Base-by-base conservation (phyloP, 2,113 vertebrate species). In the Lipotes vexillifer region DNA sequence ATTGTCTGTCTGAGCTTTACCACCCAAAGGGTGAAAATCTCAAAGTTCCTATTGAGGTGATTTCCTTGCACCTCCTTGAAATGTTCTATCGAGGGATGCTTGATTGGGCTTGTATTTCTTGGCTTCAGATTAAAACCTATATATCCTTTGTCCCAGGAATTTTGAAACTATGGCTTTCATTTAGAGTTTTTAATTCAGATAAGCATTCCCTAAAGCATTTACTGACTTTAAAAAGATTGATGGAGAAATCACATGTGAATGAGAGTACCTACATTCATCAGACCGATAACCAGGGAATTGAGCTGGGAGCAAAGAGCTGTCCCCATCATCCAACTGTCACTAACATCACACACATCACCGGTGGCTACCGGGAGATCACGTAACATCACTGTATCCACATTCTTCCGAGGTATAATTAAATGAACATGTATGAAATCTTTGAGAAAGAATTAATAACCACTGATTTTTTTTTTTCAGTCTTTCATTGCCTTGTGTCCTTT, bases 1-100 rank as follows among this genome's bases (percentile, higher is more conserved):
- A 94, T 91, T 95, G 93, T 98, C 61, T 92, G 82, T 68, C 61
- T 66, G 29, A 89, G 85, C 71, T 92, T 96, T 94, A 92, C 96
- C 86, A 93, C 92, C 92, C 95, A 96, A 97, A 87, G 87, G 72
- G 82, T 87, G 46, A 94, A 95, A 96, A 94, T 97, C 95, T 92
- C 69, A n/a, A 20, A 31, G 65, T 96, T 96, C 94, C 93, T 81
- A 49, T 75, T 41, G 74, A 93, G 55, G 83, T 80, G 74, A 72
- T 93, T 96, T 95, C 57, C 59, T 81, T 49, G 31, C 23, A 63
- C 61, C 86, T 95, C 69, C 74, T 27, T 82, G 49, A 88, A 94
- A 49, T 88, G 72, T 77, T 77, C 55, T 38, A 29, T 57, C 21
- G 88, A 97, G 41, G 31, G 63, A 61, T 41, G 71, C 44, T 88